Evolutionary conservation across 2,113 vertebrate genomes (phyloP).

Genomic region (Cryptomyrus ogoouensis): DNA sequence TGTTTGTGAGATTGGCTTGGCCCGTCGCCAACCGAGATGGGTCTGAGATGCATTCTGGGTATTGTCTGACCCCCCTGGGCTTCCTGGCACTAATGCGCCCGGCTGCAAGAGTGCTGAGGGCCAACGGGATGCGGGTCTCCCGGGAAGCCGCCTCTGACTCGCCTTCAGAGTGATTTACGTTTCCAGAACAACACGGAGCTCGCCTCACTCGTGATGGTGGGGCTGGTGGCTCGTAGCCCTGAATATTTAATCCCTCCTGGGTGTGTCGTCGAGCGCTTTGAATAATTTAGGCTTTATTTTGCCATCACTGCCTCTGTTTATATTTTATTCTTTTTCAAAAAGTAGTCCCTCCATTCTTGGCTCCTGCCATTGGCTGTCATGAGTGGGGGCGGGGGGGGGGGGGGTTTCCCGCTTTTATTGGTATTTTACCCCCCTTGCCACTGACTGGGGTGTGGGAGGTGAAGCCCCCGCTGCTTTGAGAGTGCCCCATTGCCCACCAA

Average conservation of each 20-base stretch:
- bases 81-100: slow-evolving; percentile 12
- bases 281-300: slow-evolving; percentile 13
- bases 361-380: not conserved
- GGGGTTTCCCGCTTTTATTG: not conserved
- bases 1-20: not conserved
- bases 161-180: not conserved
- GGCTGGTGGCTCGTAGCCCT: not conserved
- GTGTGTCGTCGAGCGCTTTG: not conserved
- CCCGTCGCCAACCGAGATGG: not conserved
- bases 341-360: not conserved
- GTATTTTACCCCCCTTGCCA: not conserved
- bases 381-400: not conserved
- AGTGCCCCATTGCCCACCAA: slow-evolving; percentile 22
- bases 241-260: slow-evolving; percentile 4
- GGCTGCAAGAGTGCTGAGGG: not conserved
- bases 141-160: not conserved
- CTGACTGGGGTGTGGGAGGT: not conserved
- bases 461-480: not conserved
- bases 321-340: not conserved
- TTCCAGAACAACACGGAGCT: not conserved
- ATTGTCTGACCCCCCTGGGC: not conserved
- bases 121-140: not conserved
- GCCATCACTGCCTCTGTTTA: not conserved
- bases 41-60: not conserved
- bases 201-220: not conserved